Evolutionary conservation across 2,113 vertebrate genomes (phyloP), one percentile per base, ranked within the genome.

Genomic region (Vanacampus margaritifer): DNA sequence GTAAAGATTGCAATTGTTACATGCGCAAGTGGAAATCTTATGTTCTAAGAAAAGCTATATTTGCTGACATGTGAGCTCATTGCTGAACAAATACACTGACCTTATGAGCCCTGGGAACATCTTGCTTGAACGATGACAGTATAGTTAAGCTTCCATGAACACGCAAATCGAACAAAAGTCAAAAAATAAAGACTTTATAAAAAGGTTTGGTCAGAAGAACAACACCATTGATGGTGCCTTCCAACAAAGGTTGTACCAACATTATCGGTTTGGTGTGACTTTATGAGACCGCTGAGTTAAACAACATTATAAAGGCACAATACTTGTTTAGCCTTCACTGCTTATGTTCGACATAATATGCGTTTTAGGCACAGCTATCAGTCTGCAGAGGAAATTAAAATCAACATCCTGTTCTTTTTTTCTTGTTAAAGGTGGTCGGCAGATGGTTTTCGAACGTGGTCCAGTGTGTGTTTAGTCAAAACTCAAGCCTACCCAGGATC

Each of bases 281-380:
- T 24, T 64, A 57, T 13, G 45, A 2, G 24, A 50, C 26, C n/a
- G 11, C 36, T 12, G 36, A 0, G 2, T 61, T 39, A 67, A 32
- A 32, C n/a, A 45, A 19, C 4, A 53, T 16, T 6, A 23, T 14
- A 45, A 72, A 58, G 56, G 72, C 54, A 68, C 32, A 2, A 3
- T 39, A 3, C 36, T 56, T 43, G 21, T 66, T 67, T 35, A 26
- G 50, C 10, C 63, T 64, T 8, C 11, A 4, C 32, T 48, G 53
- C 36, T 60, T 46, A 41, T 43, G 37, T 46, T 17, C 3, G 17
- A 6, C 75, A 72, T 64, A 77, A 75, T 69, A n/a, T 7, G 56
- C 58, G 46, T 73, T 82, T 83, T 57, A 82, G 79, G 79, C 83
- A 86, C 75, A 81, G 62, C 48, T 83, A 21, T 48, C 59, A 46